Evolutionary conservation across 2,888 invertebrate genomes (phyloP), one percentile per base, ranked within the genome.

Genomic region (Heliconius ismenius): DNA sequence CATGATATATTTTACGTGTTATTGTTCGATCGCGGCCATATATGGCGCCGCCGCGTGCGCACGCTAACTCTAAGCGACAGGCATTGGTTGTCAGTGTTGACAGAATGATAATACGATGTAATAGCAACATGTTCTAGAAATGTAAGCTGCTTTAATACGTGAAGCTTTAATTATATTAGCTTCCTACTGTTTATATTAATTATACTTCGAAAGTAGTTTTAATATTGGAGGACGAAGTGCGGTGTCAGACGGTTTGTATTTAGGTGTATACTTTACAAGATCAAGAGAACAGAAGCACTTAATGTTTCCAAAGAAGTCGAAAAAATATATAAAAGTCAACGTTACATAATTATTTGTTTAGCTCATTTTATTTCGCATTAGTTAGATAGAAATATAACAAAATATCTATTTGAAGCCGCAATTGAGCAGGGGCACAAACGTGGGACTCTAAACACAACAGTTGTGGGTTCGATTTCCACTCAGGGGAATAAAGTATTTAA

Each of bases 1-100:
- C 54, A 70, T 70, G 32, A 69, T 10, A 28, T 69, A 69, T 69
- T 36, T 70, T 58, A 70, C 32, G 32, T 70, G 70, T 70, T 70
- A 70, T 70, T 70, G 70, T 58, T 32, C 28, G 70, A 60, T 58
- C 70, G 13, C 43, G 26, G 15, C 73, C 73, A 11, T 73, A 73
- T 73, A 73, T 62, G 43, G 73, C 10, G 73, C 62, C 43, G 73
- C 73, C 60, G 72, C 43, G 60, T 73, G 73, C 73, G 73, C 73
- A 62, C 39, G 73, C 73, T 63, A 73, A 73, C 62, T 60, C 36
- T 36, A 24, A 26, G 21, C 62, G 73, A 73, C 73, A 63, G 73
- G 39, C 39, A 62, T 24, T n/a, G 60, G 3, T 62, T 73, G 73
- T 73, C 73, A 63, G 24, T 73, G 39, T 73, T 73, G 73, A 62